phyloP scores from a whole-genome alignment of 2,113 vertebrate genomes.

The Xenopus tropicalis region DNA sequence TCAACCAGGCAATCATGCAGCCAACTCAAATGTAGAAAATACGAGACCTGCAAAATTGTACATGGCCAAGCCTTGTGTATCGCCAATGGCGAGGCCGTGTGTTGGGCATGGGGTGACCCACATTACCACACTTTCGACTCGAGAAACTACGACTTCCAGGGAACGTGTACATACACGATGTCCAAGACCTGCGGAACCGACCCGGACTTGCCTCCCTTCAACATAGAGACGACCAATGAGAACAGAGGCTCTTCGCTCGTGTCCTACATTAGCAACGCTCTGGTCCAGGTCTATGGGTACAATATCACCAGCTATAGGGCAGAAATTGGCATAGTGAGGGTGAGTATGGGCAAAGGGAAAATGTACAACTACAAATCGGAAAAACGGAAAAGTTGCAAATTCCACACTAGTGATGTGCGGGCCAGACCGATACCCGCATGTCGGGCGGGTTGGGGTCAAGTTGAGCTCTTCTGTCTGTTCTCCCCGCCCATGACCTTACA shows the following conservation, averaged over 20 bases:
- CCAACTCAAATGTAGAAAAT: constrained; percentile 15
- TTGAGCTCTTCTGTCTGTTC: too few relatives aligned
- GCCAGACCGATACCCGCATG: background rate
- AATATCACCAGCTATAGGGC: constrained; percentile 56
- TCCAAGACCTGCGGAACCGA: background rate
- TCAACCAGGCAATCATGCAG: constrained; percentile 11
- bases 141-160: constrained; percentile 22
- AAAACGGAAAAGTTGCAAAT: background rate
- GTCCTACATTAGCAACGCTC: constrained; percentile 53
- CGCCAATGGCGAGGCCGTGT: constrained; percentile 46
- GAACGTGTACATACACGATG: constrained; percentile 24
- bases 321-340: constrained; percentile 58
- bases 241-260: constrained; percentile 20
- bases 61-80: constrained; percentile 55
- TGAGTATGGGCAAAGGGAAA: constrained; percentile 47
- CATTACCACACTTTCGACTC: constrained; percentile 22
- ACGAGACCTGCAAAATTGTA: constrained; percentile 53
- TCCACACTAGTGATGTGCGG: too few relatives aligned
- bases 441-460: background rate
- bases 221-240: constrained; percentile 39
- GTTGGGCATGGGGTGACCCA: constrained; percentile 44
- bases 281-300: constrained; percentile 50
- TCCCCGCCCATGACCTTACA: too few relatives aligned
- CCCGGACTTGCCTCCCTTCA: background rate
- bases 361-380: background rate